Base-by-base conservation (phyloP, 1,140 invertebrate genomes). In the Neodiprion lecontei region DNA sequence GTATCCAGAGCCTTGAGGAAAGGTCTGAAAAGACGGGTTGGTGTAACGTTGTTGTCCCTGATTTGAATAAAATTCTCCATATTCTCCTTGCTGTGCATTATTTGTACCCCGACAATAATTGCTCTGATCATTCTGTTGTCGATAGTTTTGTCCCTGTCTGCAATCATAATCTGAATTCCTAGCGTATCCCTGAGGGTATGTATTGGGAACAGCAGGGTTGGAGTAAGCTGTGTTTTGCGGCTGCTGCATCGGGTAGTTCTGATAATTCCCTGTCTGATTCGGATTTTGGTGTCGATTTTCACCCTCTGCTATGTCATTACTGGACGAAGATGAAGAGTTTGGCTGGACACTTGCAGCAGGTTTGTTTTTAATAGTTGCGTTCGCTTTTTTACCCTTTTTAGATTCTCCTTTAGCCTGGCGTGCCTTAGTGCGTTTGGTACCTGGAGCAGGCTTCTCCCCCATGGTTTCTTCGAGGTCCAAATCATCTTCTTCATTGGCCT, bases 401-500 rank as follows among this genome's bases (percentile, higher is more conserved):
- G 83, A 74, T 53, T 89, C 88, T 0, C 87, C 88, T 72, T 86
- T 89, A 1, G 82, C 74, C 9, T 84, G 84, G 53, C 86, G 79
- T 14, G 85, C 83, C 79, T 90, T 87, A 1, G 86, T 75, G 40
- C 82, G 79, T 77, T 89, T 85, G 28, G 79, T 74, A 9, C 85
- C 85, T 0, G 84, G 75, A 7, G 83, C 75, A 10, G 82, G 67
- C 75, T 89, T 89, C 17, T 89, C 87, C 1, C 78, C 84, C 12
- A 89, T 89, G 2, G 88, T 88, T 72, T 89, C 92, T 85, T 98
- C 97, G 80, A 98, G 90, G 88, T 98, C 97, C 78, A 98, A 91
- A 90, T 98, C 97, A 79, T 96, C 92, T 65, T 95, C 95, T 78
- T 95, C 95, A 47, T 92, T 93, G 69, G 91, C 91, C 79, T 93